Evolutionary conservation across 2,797 vertebrate species (phyloP), one percentile per base, ranked within the genome.

Genomic region (Odontamblyopus rebecca): DNA sequence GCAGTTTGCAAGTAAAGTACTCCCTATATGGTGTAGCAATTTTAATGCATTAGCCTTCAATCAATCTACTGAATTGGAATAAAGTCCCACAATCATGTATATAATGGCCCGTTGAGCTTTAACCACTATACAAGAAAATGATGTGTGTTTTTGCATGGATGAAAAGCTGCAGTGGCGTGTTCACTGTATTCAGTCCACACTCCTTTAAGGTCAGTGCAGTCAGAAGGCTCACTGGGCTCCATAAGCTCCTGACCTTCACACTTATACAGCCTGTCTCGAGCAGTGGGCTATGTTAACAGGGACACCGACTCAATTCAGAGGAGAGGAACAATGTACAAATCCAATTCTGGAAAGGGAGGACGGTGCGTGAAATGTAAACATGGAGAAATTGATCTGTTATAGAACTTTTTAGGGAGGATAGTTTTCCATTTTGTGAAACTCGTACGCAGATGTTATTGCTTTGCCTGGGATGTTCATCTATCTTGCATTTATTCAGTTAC

Each of bases 221-320:
- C 72, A 71, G 76, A 67, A 76, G 59, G 64, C 69, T 71, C 70
- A 67, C 74, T 64, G 54, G 74, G 71, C 70, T 82, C 79, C 76
- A 75, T 61, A 77, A 82, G 77, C 83, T 63, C 59, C 73, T 81
- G 76, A 85, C 86, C 83, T 87, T 88, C 81, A 89, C 86, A 72
- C 73, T 73, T 61, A 27, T 61, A 50, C 76, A 78, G 66, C 56
- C 81, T 74, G 78, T 81, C 62, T 68, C 54, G 69, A 81, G 66
- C 60, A 7, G 60, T 26, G 63, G 44, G 35, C 53, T 18, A 54
- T 74, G 69, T 80, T 76, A 82, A 85, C 80, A 64, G 73, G 32
- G 53, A 66, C 62, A 71, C 78, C 63, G 71, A 82, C 71, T 84
- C 75, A 68, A 69, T 75, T 48, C 38, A 72, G 61, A 70, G 35